Conservation (phyloP, 2,113 vertebrate species). For the Phylloscopus trochilus region DNA sequence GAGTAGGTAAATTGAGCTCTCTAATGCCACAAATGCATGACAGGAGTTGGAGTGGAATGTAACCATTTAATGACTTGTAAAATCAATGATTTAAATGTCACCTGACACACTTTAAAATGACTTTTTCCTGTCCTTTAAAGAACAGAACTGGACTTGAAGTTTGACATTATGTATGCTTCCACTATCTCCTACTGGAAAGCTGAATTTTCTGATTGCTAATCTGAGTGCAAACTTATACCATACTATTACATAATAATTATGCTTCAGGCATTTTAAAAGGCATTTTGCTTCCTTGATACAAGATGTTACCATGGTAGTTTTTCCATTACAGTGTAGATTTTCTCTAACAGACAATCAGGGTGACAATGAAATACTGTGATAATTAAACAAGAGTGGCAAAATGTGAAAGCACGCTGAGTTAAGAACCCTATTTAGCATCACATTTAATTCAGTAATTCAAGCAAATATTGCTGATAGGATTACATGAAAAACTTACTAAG, state of each 20-base stretch:
- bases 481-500: background rate
- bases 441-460: constrained; percentile 18
- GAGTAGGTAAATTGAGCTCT: background rate
- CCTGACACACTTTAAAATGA: background rate
- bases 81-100: constrained; percentile 1
- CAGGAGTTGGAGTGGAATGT: background rate
- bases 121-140: background rate
- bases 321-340: background rate
- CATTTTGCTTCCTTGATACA: background rate
- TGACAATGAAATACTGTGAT: background rate
- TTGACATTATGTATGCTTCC: background rate
- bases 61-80: background rate
- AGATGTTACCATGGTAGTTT: background rate
- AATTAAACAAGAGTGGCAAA: constrained; percentile 4
- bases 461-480: background rate
- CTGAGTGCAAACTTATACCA: background rate
- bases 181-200: background rate
- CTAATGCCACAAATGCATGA: background rate
- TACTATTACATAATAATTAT: background rate
- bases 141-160: background rate
- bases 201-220: background rate
- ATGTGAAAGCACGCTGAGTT: background rate
- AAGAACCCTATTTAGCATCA: background rate
- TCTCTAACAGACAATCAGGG: background rate
- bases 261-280: background rate